Evolutionary conservation across 2,797 vertebrate genomes (phyloP).

Genomic region (Micropoecilia bifurca): DNA sequence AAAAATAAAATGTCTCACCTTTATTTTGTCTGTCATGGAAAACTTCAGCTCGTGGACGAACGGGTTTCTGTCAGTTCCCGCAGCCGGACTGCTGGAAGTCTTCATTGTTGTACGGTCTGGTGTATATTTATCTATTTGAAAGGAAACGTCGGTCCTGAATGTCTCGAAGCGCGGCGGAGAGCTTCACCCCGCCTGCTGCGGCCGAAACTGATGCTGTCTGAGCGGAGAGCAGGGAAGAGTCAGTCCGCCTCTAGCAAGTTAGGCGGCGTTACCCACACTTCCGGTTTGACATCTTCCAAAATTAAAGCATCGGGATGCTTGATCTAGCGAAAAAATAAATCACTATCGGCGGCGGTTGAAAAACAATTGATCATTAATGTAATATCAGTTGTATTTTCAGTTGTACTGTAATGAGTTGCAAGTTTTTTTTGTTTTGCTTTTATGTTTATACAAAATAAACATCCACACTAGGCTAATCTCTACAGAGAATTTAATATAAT

Average conservation of each 20-base stretch:
- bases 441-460: not conserved
- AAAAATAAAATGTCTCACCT: conserved; percentile 76
- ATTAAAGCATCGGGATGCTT: conserved; percentile 21
- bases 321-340: not conserved
- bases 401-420: not conserved
- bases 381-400: not conserved
- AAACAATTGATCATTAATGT: not conserved
- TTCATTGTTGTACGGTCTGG: conserved; percentile 72
- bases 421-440: not conserved
- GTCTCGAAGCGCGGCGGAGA: not conserved
- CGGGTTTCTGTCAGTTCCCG: conserved; percentile 80
- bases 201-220: not conserved
- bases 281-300: conserved; percentile 11
- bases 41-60: conserved; percentile 89
- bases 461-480: not conserved
- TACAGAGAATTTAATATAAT: no score
- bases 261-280: not conserved
- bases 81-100: conserved; percentile 67
- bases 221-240: not conserved
- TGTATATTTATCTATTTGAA: not conserved
- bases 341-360: not conserved
- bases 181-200: not conserved
- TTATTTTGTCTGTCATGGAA: conserved; percentile 84
- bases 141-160: not conserved
- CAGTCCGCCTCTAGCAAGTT: not conserved